Conservation (phyloP, 2,113 vertebrate genomes). For the Eclectus roratus region DNA sequence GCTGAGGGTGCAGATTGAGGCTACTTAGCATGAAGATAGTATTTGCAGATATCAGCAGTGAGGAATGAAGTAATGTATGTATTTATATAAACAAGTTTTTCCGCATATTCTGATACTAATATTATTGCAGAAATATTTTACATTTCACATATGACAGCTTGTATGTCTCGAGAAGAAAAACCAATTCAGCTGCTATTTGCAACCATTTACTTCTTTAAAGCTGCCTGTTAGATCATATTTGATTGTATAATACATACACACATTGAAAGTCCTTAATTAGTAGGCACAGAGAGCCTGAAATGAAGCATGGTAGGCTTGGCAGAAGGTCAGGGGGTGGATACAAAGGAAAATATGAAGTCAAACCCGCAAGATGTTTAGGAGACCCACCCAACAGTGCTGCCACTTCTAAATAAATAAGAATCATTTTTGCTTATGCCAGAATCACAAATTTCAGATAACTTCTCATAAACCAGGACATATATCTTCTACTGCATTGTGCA, state of each 20-base stretch:
- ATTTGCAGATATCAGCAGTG: not conserved
- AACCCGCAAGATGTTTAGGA: conserved; percentile 73
- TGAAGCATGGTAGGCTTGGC: conserved; percentile 63
- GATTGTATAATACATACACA: not conserved
- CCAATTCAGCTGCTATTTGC: not conserved
- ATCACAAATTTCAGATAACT: conserved; percentile 36
- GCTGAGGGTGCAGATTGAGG: not conserved
- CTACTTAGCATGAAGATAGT: conserved; percentile 17
- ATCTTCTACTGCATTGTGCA: not conserved
- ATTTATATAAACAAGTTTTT: not conserved
- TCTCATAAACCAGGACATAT: not conserved
- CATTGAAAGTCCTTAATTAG: conserved; percentile 64
- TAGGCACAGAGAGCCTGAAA: conserved; percentile 57
- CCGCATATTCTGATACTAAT: not conserved
- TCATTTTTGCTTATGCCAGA: conserved; percentile 26
- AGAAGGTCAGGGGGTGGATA: conserved; percentile 43
- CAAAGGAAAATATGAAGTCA: conserved; percentile 70
- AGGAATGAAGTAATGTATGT: not conserved
- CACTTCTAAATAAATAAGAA: conserved; percentile 67
- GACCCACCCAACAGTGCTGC: conserved; percentile 70
- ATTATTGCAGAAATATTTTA: not conserved
- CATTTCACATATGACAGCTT: not conserved
- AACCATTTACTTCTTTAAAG: not conserved
- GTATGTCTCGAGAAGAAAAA: not conserved
- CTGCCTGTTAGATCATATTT: not conserved